Evolutionary conservation across 2,113 vertebrate genomes (phyloP).

Genomic region (Larimichthys crocea): DNA sequence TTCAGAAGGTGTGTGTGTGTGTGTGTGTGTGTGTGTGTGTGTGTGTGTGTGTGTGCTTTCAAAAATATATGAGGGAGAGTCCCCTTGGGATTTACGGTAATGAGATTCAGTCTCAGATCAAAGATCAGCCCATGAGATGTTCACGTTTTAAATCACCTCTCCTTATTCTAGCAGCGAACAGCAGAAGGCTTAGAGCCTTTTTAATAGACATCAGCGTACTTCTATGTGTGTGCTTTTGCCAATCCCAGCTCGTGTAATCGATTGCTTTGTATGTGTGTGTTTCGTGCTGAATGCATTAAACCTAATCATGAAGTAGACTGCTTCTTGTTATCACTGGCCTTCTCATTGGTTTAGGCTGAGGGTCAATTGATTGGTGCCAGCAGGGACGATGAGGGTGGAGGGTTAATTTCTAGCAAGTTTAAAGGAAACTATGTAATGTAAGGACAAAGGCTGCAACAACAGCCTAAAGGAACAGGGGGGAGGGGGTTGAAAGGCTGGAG

Average conservation of each 20-base stretch:
- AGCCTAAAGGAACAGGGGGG: neutral
- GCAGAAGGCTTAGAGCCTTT: conserved; percentile 24
- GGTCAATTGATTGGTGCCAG: conserved; percentile 49
- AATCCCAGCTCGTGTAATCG: conserved; percentile 26
- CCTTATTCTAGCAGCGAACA: conserved; percentile 41
- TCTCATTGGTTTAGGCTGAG: conserved; percentile 51
- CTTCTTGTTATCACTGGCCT: conserved; percentile 30
- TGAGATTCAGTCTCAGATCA: conserved; percentile 63
- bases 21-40: conserved; percentile 17
- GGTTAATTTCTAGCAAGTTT: conserved; percentile 26
- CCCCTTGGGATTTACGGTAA: conserved; percentile 48
- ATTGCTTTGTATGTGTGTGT: conserved; percentile 38
- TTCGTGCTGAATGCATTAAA: conserved; percentile 56
- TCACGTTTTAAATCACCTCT: conserved; percentile 37
- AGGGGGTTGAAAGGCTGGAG: neutral
- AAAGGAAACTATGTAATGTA: neutral
- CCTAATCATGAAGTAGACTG: conserved; percentile 57
- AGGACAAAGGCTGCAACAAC: conserved; percentile 5
- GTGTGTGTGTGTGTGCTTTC: conserved; percentile 26
- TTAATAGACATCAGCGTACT: conserved; percentile 23
- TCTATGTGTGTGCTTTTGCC: conserved; percentile 23
- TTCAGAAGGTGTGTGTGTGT: conserved; percentile 20
- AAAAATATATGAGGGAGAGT: conserved; percentile 56
- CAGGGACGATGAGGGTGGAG: neutral
- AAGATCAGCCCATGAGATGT: conserved; percentile 28